Conservation (phyloP, 2,113 vertebrate species). For the Sapajus apella region DNA sequence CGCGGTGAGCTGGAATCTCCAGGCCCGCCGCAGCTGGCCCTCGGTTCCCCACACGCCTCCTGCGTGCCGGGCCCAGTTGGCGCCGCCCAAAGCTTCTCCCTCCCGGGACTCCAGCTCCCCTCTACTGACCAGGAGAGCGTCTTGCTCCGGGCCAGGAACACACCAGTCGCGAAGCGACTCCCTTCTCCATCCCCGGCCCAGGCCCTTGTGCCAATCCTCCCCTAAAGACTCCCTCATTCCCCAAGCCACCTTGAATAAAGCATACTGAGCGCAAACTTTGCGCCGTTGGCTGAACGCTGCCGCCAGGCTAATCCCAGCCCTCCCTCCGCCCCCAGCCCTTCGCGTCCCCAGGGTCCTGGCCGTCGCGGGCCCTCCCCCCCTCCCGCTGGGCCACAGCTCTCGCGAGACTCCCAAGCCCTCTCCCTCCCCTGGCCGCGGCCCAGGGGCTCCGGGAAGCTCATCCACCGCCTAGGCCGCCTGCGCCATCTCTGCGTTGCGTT, state of each 20-base stretch:
- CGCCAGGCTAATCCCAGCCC: neutral
- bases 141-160: neutral
- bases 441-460: rapidly evolving
- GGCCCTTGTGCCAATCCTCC: neutral
- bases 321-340: neutral
- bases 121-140: too few species aligned
- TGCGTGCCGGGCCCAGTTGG: rapidly evolving
- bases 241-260: neutral
- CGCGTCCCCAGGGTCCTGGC: neutral
- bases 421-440: neutral
- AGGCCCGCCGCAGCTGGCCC: rapidly evolving
- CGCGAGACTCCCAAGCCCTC: neutral
- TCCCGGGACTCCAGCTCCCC: neutral
- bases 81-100: neutral
- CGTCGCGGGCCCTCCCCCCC: rapidly evolving
- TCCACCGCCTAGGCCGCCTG: neutral
- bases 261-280: neutral
- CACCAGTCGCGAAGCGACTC: too few species aligned
- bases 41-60: neutral
- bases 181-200: rapidly evolving
- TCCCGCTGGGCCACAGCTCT: neutral
- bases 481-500: neutral
- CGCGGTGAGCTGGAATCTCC: rapidly evolving
- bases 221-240: too few species aligned
- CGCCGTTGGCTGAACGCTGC: rapidly evolving